phyloP scores from a whole-genome alignment of 2,888 invertebrate species.

The Lumbricus terrestris region DNA sequence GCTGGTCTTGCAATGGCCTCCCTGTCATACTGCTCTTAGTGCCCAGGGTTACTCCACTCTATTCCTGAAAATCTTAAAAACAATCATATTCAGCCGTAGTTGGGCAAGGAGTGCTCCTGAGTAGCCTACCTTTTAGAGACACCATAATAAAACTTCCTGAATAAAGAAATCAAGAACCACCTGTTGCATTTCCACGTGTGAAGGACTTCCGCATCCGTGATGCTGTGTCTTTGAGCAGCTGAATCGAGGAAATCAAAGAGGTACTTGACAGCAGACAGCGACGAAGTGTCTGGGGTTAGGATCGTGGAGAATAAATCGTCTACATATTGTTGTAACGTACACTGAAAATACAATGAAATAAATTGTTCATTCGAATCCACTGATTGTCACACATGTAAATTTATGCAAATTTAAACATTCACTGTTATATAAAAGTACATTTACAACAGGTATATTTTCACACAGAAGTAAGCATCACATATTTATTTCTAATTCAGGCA shows the following conservation, averaged over 20 bases:
- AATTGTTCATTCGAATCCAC: neutral
- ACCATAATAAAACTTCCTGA: too few species aligned
- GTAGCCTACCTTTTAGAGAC: too few species aligned
- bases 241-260: conserved; percentile 99
- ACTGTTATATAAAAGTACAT: neutral
- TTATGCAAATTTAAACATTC: neutral
- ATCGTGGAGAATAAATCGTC: conserved; percentile 95
- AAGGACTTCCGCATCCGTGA: conserved; percentile 94
- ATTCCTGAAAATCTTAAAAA: too few species aligned
- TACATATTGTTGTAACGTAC: conserved; percentile 96
- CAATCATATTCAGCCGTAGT: too few species aligned
- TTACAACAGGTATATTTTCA: neutral
- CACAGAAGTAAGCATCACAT: neutral
- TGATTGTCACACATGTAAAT: neutral
- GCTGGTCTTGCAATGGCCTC: too few species aligned
- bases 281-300: conserved; percentile 64
- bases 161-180: too few species aligned
- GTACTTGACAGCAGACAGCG: conserved; percentile 90
- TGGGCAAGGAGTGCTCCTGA: too few species aligned
- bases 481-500: neutral
- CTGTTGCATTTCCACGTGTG: conserved; percentile 99
- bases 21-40: too few species aligned
- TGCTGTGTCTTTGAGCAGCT: conserved; percentile 76
- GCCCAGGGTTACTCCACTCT: too few species aligned
- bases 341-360: conserved; percentile 59